These are phyloP conservation scores for Telenomus remus DNA, from an alignment of 1,140 invertebrate genomes.

Conservation along the genomic window DNA sequence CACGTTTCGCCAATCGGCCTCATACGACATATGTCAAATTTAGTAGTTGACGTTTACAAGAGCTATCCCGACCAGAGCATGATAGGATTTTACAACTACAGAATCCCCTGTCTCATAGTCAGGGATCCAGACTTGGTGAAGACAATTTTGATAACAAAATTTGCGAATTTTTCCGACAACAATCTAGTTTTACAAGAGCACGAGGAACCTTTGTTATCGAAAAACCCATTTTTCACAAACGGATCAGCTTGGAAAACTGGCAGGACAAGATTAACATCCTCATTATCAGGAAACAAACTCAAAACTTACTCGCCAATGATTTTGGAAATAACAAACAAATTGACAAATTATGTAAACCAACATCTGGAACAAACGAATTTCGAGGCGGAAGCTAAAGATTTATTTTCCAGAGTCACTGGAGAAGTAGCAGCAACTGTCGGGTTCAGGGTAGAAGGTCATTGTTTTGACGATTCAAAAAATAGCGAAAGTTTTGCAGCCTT, in stretches of 20 bases:
- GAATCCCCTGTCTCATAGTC: conserved; percentile 61
- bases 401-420: conserved; percentile 56
- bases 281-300: conserved; percentile 54
- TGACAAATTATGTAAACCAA: conserved; percentile 41
- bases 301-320: conserved; percentile 24
- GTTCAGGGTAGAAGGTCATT: conserved; percentile 49
- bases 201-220: conserved; percentile 46
- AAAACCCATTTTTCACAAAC: conserved; percentile 63
- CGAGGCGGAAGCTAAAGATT: conserved; percentile 60
- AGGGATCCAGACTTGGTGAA: conserved; percentile 67
- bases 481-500: conserved; percentile 21
- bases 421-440: conserved; percentile 39
- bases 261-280: conserved; percentile 24
- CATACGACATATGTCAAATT: conserved; percentile 10
- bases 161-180: conserved; percentile 54
- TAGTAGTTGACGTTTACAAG: conserved; percentile 43
- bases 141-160: conserved; percentile 65
- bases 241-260: conserved; percentile 48
- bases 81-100: conserved; percentile 64
- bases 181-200: conserved; percentile 32
- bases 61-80: conserved; percentile 44
- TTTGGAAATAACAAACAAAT: conserved; percentile 14
- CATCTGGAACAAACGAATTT: conserved; percentile 13
- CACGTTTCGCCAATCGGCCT: conserved; percentile 1
- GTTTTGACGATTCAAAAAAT: conserved; percentile 44